Conservation (phyloP, 37 sponge, comb jelly and placozoan genomes). For the Oopsacas minuta region DNA sequence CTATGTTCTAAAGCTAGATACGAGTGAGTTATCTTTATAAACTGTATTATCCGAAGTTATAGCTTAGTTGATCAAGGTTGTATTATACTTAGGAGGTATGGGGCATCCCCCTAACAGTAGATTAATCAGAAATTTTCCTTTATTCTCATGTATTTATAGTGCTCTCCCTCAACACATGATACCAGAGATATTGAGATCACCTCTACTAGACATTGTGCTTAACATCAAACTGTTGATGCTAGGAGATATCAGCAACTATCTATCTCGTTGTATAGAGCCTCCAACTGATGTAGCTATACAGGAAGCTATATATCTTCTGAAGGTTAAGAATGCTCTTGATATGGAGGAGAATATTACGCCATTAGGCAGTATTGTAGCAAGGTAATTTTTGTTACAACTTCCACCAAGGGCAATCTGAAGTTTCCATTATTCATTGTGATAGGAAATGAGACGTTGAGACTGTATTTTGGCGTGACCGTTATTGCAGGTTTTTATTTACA, state of each 20-base stretch:
- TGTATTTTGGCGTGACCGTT: too few relatives aligned
- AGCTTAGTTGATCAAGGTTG: too few relatives aligned
- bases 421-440: too few relatives aligned
- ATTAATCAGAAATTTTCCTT: too few relatives aligned
- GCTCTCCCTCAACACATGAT: constrained; percentile 44
- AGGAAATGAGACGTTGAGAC: too few relatives aligned
- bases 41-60: too few relatives aligned
- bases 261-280: constrained; percentile 42
- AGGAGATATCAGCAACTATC: constrained; percentile 40
- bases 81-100: too few relatives aligned
- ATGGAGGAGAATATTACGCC: constrained; percentile 35
- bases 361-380: constrained; percentile 45
- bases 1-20: constrained; percentile 56
- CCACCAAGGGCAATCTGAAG: too few relatives aligned
- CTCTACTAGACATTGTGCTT: constrained; percentile 56
- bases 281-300: constrained; percentile 32
- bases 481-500: too few relatives aligned
- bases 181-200: constrained; percentile 65
- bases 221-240: constrained; percentile 53
- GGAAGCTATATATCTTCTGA: constrained; percentile 49
- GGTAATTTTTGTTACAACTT: neutral
- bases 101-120: too few relatives aligned
- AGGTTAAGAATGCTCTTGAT: constrained; percentile 36
- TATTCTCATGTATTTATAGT: neutral
- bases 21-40: neutral